Evolutionary conservation across 1,140 invertebrate genomes (phyloP), one percentile per base, ranked within the genome.

Genomic region (Drosophila punjabiensis): DNA sequence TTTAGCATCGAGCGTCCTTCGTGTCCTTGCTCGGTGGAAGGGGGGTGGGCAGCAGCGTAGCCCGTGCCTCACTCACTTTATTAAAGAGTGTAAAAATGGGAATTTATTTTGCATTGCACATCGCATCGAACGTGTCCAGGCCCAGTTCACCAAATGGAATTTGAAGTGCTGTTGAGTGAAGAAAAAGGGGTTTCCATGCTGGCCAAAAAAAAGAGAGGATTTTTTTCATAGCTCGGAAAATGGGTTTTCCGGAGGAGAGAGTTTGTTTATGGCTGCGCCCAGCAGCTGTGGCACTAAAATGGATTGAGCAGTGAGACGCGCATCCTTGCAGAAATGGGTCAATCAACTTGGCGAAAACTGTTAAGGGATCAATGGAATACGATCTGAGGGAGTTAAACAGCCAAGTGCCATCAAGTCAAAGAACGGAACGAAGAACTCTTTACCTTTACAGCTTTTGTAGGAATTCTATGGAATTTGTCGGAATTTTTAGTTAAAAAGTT

Each of bases 11-110:
- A 56, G 35, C 47, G 37, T 59, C 55, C 62, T 77, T 52, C 37
- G 35, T 52, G 55, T 74, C 47, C 71, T 75, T 48, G 70, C 33
- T 14, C 43, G 18, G n/a, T n/a, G n/a, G n/a, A n/a, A n/a, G n/a
- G 9, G 20, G 47, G n/a, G 13, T 6, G 24, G 11, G 41, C 28
- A 45, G 58, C 41, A 45, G 58, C 41, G 43, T 24, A 24, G 24
- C 24, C 24, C 24, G 48, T 61, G n/a, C 35, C n/a, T n/a, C 41
- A 63, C 55, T 55, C 79, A 85, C 74, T 88, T 88, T 75, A 88
- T 88, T 89, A 88, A 88, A 85, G 85, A 32, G 74, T 71, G 86
- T 79, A 89, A 89, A 88, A 86, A 73, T 81, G 74, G 75, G 43
- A 88, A 88, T 88, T 88, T 88, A 88, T 88, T 89, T 75, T 89